These are phyloP conservation scores for Monomorium pharaonis DNA, from an alignment of 1,140 invertebrate species.

Conservation along the genomic window DNA sequence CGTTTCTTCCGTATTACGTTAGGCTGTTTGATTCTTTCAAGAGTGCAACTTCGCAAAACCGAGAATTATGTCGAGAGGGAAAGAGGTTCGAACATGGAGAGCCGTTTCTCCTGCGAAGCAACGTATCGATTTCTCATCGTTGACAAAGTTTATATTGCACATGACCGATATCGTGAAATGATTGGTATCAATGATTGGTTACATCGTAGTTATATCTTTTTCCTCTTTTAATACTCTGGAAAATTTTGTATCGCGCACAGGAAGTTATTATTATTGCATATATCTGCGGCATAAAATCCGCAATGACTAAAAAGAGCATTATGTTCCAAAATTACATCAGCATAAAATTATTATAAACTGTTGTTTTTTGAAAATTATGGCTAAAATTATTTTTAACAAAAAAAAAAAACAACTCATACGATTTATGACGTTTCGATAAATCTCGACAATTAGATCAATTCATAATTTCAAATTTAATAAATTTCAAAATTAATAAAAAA, in stretches of 20 bases:
- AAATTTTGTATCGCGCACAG: not conserved
- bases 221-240: not conserved
- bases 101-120: not conserved
- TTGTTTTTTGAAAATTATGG: not conserved
- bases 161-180: slow-evolving; percentile 41
- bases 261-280: not conserved
- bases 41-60: slow-evolving; percentile 46
- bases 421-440: not conserved
- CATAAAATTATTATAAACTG: not conserved
- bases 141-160: slow-evolving; percentile 50
- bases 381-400: not conserved
- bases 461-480: not conserved
- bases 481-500: not conserved
- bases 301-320: not conserved
- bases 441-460: not conserved
- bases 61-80: slow-evolving; percentile 55
- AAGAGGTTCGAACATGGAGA: not conserved
- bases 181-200: not conserved
- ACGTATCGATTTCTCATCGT: slow-evolving; percentile 61
- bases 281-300: not conserved
- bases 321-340: not conserved
- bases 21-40: slow-evolving; percentile 59
- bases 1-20: slow-evolving; percentile 57
- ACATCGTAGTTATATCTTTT: not conserved
- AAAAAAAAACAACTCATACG: not conserved